Evolutionary conservation across 2,113 vertebrate genomes (phyloP).

Genomic region (Hippocampus guttulatus): DNA sequence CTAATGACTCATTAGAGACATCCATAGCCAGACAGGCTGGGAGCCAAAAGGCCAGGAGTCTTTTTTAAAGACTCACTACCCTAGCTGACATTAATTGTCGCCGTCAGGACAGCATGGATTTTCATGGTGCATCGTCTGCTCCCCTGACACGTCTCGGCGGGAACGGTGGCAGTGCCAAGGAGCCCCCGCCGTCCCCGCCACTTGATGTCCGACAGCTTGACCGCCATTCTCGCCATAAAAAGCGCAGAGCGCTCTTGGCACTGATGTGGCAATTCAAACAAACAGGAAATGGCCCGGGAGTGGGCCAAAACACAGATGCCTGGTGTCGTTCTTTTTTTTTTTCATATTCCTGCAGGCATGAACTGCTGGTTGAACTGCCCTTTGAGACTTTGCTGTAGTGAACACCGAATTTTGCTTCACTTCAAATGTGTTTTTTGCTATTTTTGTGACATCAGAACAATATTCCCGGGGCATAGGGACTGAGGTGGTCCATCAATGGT

Average conservation of each 20-base stretch:
- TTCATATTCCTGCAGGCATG: background rate
- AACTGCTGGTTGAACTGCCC: background rate
- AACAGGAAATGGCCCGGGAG: background rate
- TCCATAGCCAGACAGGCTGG: constrained; percentile 74
- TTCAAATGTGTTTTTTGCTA: too few relatives aligned
- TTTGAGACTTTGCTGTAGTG: too few relatives aligned
- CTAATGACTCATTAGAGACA: constrained; percentile 79
- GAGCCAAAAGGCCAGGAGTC: constrained; percentile 75
- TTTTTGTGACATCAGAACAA: too few relatives aligned
- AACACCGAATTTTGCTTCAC: too few relatives aligned
- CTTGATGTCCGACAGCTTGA: constrained; percentile 30
- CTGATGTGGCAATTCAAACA: background rate
- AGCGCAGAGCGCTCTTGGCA: constrained; percentile 5
- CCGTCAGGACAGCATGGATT: constrained; percentile 73
- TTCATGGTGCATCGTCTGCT: constrained; percentile 78
- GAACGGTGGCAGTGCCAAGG: constrained; percentile 53
- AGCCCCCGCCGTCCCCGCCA: constrained; percentile 22
- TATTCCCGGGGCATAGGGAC: too few relatives aligned
- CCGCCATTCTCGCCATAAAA: constrained; percentile 13
- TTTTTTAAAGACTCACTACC: constrained; percentile 77
- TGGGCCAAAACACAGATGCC: background rate
- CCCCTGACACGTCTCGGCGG: constrained; percentile 63
- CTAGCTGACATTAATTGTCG: constrained; percentile 77
- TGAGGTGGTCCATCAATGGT: too few relatives aligned
- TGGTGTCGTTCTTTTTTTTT: background rate